Evolutionary conservation across 2,797 vertebrate genomes (phyloP), one percentile per base, ranked within the genome.

Genomic region (Malacoctenus gilli): DNA sequence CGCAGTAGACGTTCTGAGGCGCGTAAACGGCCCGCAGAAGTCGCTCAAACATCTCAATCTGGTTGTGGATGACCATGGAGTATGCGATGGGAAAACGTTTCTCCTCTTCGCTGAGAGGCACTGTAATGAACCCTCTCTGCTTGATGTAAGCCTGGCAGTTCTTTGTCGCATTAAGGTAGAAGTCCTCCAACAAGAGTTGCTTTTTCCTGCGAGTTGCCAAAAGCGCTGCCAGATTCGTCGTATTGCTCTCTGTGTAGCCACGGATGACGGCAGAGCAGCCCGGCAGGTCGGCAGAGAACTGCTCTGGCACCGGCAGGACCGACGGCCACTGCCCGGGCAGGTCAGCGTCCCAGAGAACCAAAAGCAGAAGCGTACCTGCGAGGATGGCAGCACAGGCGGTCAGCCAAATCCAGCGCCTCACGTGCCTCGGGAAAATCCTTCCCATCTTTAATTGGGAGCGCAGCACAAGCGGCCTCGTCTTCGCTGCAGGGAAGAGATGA

Each of bases 31-130:
- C 85, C 32, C 91, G 79, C 1, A 95, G 75, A 6, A 96, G 88
- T 25, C 94, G 87, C 70, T 96, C 94, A 35, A 95, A 95, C 91
- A 93, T 94, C 56, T 94, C 92, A 2, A 93, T 91, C 16, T 94
- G 93, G 1, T 94, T 87, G 3, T 95, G 94, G 41, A 95, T 82
- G 75, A 95, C 94, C 84, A 95, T 94, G 9, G 94, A 95, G 63
- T 92, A 95, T 0, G 94, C 93, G 2, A 95, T 90, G 0, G 94
- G 94, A 23, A 94, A 96, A 0, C 89, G 60, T 0, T 12, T 64
- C 68, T 95, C 94, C 42, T 93, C 93, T 12, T 72, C 58, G 62
- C 92, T 94, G 35, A 93, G 67, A 3, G 92, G 71, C 8, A 42
- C 54, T 2, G 73, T 86, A 1, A 93, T 12, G 53, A 90, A 95